phyloP scores from a whole-genome alignment of 2,888 invertebrate genomes.

The Margaritifera margaritifera region DNA sequence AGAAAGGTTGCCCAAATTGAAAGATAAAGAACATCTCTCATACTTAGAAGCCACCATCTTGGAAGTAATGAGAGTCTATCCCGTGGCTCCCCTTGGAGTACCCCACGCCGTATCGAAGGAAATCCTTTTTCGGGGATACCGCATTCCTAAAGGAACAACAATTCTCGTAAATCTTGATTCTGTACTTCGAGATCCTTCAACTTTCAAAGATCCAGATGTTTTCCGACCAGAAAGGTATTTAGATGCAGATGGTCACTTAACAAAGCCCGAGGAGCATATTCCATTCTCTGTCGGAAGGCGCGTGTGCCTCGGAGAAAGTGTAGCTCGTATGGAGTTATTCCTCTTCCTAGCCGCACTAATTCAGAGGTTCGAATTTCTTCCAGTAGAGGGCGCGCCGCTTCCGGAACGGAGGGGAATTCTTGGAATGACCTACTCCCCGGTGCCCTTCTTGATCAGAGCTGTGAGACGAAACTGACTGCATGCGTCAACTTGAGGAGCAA shows the following conservation, averaged over 20 bases:
- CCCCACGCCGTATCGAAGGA: slow-evolving; percentile 51
- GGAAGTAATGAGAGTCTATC: slow-evolving; percentile 53
- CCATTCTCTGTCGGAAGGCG: slow-evolving; percentile 52
- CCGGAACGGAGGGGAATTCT: slow-evolving; percentile 22
- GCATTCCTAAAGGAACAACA: slow-evolving; percentile 57
- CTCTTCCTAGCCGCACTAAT: slow-evolving; percentile 28
- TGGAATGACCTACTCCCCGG: slow-evolving; percentile 33
- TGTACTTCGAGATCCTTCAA: slow-evolving; percentile 40
- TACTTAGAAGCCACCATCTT: slow-evolving; percentile 59
- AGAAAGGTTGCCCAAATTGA: slow-evolving; percentile 34
- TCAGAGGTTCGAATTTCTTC: slow-evolving; percentile 19
- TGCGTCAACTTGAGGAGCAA: too few species aligned
- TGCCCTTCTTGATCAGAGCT: slow-evolving; percentile 1
- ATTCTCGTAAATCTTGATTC: slow-evolving; percentile 50
- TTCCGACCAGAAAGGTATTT: slow-evolving; percentile 61
- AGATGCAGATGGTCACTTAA: slow-evolving; percentile 22
- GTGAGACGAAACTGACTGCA: not conserved
- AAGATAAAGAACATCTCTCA: slow-evolving; percentile 38
- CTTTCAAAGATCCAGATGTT: slow-evolving; percentile 46
- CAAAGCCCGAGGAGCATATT: slow-evolving; percentile 32
- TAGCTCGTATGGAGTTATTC: slow-evolving; percentile 40
- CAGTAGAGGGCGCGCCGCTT: too few species aligned
- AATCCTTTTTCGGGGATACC: slow-evolving; percentile 51
- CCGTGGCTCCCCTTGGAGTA: slow-evolving; percentile 45
- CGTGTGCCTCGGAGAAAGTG: slow-evolving; percentile 32